Evolutionary conservation across 2,113 vertebrate species (phyloP), one percentile per base, ranked within the genome.

Genomic region (Phrynosoma platyrhinos): DNA sequence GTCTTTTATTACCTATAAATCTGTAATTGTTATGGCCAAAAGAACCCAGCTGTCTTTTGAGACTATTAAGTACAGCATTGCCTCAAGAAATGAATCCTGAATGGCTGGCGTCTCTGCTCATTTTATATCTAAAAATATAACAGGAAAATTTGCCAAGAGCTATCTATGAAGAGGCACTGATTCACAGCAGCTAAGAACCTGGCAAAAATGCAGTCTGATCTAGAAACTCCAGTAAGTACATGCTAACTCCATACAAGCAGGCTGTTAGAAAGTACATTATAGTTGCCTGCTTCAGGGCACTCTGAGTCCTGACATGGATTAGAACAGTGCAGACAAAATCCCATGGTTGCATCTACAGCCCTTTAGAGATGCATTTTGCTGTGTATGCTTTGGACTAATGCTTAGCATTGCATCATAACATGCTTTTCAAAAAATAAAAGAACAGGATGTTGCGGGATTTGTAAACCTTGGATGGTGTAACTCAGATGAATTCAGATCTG

Each of bases 21-120:
- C 76, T 91, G 32, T 81, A 90, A 88, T 40, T 87, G 74, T 1
- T 1, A 82, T 13, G 87, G 76, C 58, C 68, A 66, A 36, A 78
- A 83, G 64, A 77, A 83, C 36, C n/a, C 21, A 53, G 66, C 30
- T 75, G 14, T 53, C 10, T 66, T 36, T 18, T n/a, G 79, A 52
- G 82, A 55, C 36, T 77, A 77, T 81, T 76, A 77, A 83, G 47
- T 14, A 52, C 75, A 82, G 62, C 80, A 40, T 40, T 32, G 74
- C 72, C 58, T 88, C 30, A 30, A 69, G 72, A 25, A 83, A 83
- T 42, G 20, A 69, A 52, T 55, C 64, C 81, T 66, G 36, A 66
- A 77, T 66, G 42, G 40, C 71, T 64, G 79, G 36, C 40, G 47
- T 32, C 53, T 87, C 30, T 12, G 5, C 30, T 64, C 53, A 23